Conservation (phyloP, 2,113 vertebrate genomes). For the Crotalus horridus region DNA sequence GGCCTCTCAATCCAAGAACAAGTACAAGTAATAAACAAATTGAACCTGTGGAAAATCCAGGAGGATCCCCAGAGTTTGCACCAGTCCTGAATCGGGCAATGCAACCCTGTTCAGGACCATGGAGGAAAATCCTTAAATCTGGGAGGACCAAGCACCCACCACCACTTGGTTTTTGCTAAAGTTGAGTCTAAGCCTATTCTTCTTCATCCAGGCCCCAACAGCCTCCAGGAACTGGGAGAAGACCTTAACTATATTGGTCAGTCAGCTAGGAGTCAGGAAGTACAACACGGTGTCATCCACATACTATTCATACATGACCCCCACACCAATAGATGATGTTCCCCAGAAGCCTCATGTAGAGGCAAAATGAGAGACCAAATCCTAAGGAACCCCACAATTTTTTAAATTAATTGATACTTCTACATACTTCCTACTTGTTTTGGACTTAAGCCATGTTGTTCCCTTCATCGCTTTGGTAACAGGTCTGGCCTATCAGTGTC, state of each 20-base stretch:
- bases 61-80: background rate
- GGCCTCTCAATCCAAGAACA: background rate
- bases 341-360: background rate
- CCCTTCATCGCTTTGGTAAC: too few species aligned
- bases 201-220: background rate
- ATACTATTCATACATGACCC: background rate
- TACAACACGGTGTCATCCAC: background rate
- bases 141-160: background rate
- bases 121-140: background rate
- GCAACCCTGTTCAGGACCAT: background rate
- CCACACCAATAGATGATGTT: background rate
- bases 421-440: background rate
- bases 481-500: background rate
- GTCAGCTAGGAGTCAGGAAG: background rate
- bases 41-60: background rate
- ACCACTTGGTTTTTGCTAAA: background rate
- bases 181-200: background rate
- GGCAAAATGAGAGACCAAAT: background rate
- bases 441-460: background rate
- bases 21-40: background rate
- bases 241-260: background rate
- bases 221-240: background rate
- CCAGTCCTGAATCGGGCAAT: background rate
- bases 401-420: background rate
- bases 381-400: background rate